These are phyloP conservation scores for Limnephilus auricula DNA, from an alignment of 2,888 invertebrate genomes.

Conservation along the genomic window DNA sequence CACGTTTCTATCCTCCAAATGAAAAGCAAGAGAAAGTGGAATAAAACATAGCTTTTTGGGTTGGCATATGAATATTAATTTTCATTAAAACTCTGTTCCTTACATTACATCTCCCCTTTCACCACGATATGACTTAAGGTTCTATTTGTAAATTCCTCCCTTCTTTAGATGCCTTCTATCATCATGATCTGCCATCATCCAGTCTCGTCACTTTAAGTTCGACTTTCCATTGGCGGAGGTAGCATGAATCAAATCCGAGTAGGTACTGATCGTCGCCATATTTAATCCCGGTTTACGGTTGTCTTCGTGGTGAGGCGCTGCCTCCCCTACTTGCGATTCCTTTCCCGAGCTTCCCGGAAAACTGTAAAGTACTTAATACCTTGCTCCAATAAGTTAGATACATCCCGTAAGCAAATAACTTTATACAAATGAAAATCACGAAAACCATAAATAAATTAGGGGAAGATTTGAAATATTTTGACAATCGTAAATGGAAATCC, in stretches of 20 bases:
- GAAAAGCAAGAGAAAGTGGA: no score
- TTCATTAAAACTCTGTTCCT: background rate
- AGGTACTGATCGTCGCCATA: background rate
- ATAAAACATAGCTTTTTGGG: no score
- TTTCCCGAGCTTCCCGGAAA: background rate
- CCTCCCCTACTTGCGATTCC: background rate
- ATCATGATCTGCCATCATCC: background rate
- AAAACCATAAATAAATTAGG: background rate
- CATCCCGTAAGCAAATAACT: background rate
- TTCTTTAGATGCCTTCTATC: conserved; percentile 10
- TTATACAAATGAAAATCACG: background rate
- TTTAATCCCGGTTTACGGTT: conserved; percentile 30
- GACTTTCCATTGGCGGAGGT: conserved; percentile 27
- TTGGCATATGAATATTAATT: background rate
- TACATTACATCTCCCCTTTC: background rate
- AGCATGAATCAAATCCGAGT: conserved; percentile 34
- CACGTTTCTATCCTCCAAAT: no score
- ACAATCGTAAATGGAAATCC: no score
- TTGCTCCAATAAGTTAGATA: background rate
- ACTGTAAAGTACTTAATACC: background rate
- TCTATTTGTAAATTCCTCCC: conserved; percentile 3
- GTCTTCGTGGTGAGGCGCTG: background rate
- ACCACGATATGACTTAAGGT: background rate
- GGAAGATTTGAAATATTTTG: no score
- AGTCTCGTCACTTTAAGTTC: conserved; percentile 21